A percentile compares a stretch with the other conserved stretches of the same genome.
phyloP scores from a whole-genome alignment of 1,140 invertebrate genomes.

The Aradophagus sp. region DNA sequence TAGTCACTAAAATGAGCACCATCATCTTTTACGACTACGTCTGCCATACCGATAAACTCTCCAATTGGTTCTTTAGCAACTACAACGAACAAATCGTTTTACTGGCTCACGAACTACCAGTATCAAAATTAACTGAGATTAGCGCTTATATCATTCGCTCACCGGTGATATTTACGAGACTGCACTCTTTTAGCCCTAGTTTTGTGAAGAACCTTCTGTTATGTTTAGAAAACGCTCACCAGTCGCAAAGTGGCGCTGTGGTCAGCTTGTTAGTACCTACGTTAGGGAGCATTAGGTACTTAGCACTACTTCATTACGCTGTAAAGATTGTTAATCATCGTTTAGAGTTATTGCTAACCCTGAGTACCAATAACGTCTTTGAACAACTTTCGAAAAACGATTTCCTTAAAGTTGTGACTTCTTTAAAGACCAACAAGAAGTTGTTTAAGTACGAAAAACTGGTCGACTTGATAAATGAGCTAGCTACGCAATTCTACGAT shows the following conservation, averaged over 20 bases:
- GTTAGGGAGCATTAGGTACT: constrained; percentile 76
- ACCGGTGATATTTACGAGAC: constrained; percentile 80
- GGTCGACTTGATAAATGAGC: constrained; percentile 78
- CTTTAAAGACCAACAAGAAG: constrained; percentile 73
- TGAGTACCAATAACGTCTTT: constrained; percentile 72
- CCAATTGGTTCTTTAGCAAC: constrained; percentile 86
- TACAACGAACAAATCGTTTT: constrained; percentile 82
- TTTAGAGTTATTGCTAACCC: constrained; percentile 79
- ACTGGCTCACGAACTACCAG: constrained; percentile 78
- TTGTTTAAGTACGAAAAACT: constrained; percentile 77
- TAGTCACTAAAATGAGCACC: constrained; percentile 77
- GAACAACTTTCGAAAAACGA: constrained; percentile 78
- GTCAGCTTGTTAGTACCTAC: constrained; percentile 78
- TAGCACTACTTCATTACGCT: constrained; percentile 78
- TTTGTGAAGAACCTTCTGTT: constrained; percentile 77
- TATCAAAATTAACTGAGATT: constrained; percentile 79
- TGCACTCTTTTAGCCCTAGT: constrained; percentile 71
- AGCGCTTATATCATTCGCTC: constrained; percentile 78
- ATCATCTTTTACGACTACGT: constrained; percentile 84
- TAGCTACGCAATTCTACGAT: constrained; percentile 75
- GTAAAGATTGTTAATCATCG: constrained; percentile 79
- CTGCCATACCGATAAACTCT: constrained; percentile 81
- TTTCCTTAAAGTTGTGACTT: constrained; percentile 76
- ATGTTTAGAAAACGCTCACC: constrained; percentile 81
- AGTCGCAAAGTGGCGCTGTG: constrained; percentile 79